Base-by-base conservation (phyloP, 2,113 vertebrate species). In the Ellobius talpinus region DNA sequence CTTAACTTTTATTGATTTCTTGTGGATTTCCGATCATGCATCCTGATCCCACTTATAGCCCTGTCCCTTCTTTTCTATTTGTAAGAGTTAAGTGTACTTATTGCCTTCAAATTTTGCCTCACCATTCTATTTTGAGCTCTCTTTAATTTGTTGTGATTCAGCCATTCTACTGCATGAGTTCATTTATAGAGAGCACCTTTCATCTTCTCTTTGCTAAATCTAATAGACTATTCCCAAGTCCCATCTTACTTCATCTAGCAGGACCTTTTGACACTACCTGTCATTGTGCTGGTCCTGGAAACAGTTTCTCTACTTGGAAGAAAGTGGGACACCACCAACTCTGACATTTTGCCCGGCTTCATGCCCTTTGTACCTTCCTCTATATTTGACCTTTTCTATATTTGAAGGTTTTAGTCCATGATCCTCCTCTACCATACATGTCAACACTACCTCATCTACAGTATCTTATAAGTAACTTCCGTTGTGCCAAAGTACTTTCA, bases 61-160 rank as follows among this genome's bases (percentile, higher is more conserved):
- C 36, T 4, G n/a, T 73, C n/a, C 70, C n/a, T n/a, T 72, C 70
- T 65, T 52, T 26, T n/a, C 12, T 39, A 36, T 39, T 73, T 3
- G 13, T 74, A 65, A 81, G 39, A 87, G 39, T 78, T 94, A 79
- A 45, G 14, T 70, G 12, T 63, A 78, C 21, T 63, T 19, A 36
- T 74, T 91, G 17, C 81, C 65, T 93, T n/a, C 19, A 87, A 36
- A 61, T 50, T 79, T 96, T 66, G 82, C 10, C 10, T 36, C 65
- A 79, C 42, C 10, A 23, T 63, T 93, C 50, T 92, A 70, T 92
- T 42, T 50, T 58, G 68, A 95, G 42, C 13, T 50, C 45, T 52
- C 55, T 87, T 90, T 63, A 87, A 90, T 92, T 61, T 82, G 39
- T 68, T 92, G 89, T 86, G 45, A n/a, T 66, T 10, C 55, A 66